Evolutionary conservation across 2,797 vertebrate species (phyloP), one percentile per base, ranked within the genome.

Genomic region (Enteromius paludinosus): DNA sequence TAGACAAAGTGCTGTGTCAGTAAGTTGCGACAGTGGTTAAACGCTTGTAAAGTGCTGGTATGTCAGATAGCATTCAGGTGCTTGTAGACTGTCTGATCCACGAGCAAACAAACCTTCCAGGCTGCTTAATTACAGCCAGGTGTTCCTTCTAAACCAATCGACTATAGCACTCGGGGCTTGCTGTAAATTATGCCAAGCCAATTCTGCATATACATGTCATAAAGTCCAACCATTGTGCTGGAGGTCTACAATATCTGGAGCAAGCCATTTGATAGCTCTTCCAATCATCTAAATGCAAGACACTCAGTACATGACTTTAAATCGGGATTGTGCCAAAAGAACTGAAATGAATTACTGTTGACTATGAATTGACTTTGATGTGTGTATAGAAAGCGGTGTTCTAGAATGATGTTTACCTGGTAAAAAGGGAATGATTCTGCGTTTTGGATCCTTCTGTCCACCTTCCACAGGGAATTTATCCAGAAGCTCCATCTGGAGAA

Each of bases 391-490:
- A 38, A 28, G 10, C 18, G 8, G 5, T 4, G 2, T 30, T 85
- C 59, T 73, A 52, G 83, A 85, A 17, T 35, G 74, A 86, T 77
- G 84, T 86, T 90, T 90, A 99, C 98, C 98, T 93, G 98, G 98
- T 54, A 99, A 93, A 78, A 99, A 99, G 9, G 98, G 98, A 83
- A 99, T 99, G 88, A 99, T 99, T 88, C 98, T 94, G 47, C 98
- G 96, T 84, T 99, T 99, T 0, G 98, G 98, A 87, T 99, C 98
- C 91, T 99, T 99, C 94, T 99, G 98, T 72, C 98, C 98, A 89
- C 98, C 98, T 92, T 99, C 97, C 94, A 97, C 97, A 0, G 98
- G 98, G 90, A 99, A 99, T 92, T 99, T 99, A 92, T 99, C 98
- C 96, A 99, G 92, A 94, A 99, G 95, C 92, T 99, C 98, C 98